Conservation (phyloP, 2,113 vertebrate genomes). For the Cheilinus undulatus region DNA sequence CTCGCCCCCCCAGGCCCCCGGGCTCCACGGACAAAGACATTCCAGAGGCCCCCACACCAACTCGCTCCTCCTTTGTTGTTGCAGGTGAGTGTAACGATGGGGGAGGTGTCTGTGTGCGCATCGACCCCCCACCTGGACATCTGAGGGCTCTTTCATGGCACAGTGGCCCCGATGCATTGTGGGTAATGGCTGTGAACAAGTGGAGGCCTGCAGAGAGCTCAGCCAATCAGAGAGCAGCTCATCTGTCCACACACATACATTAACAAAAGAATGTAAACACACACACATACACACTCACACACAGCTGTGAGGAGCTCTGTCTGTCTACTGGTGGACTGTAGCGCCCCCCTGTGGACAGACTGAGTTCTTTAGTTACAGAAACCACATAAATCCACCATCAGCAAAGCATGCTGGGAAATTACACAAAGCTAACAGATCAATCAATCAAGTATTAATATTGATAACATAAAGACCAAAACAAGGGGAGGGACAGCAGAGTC, state of each 20-base stretch:
- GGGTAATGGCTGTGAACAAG: constrained; percentile 43
- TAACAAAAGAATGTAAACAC: constrained; percentile 29
- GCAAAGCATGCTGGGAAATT: too few species aligned
- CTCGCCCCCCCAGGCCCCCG: not conserved
- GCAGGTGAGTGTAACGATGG: constrained; percentile 47
- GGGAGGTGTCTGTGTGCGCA: constrained; percentile 29
- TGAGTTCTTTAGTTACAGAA: too few species aligned
- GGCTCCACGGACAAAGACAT: constrained; percentile 61
- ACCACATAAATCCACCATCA: too few species aligned
- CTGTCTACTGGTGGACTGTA: too few species aligned
- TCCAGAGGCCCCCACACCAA: constrained; percentile 33
- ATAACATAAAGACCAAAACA: too few species aligned
- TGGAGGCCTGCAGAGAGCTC: constrained; percentile 24
- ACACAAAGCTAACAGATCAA: too few species aligned
- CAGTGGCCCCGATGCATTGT: constrained; percentile 10
- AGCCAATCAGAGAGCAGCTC: constrained; percentile 17
- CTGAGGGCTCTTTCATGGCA: constrained; percentile 25
- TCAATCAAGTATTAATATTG: too few species aligned
- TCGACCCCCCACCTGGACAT: constrained; percentile 62
- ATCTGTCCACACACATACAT: constrained; percentile 21
- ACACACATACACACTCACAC: not conserved
- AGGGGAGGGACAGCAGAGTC: too few species aligned
- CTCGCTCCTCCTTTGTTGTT: constrained; percentile 6
- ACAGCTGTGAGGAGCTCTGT: not conserved
- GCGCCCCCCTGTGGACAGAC: too few species aligned